Evolutionary conservation across 35 echinoderm and acorn worm genomes (phyloP).

Genomic region (Chiridota heheva): DNA sequence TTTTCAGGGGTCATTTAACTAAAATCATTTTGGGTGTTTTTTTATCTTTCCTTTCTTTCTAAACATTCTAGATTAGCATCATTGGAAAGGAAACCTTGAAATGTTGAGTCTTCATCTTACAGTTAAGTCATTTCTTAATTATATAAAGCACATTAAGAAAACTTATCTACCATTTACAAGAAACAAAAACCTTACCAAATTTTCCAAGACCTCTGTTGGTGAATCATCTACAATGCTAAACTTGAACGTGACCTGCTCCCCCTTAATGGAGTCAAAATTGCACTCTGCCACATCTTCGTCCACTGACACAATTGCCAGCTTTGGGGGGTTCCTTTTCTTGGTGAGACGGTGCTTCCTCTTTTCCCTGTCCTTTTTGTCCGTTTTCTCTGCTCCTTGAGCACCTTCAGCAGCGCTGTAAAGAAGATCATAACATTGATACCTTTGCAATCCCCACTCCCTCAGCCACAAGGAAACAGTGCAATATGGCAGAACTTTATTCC

Average conservation of each 20-base stretch:
- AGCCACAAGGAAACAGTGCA: too few species aligned
- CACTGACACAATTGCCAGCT: constrained; percentile 73
- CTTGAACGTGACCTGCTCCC: constrained; percentile 88
- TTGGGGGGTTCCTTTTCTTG: constrained; percentile 62
- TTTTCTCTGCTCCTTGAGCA: constrained; percentile 39
- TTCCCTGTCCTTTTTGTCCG: constrained; percentile 66
- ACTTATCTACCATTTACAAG: too few species aligned
- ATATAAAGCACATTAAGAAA: too few species aligned
- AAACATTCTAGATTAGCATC: too few species aligned
- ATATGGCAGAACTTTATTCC: too few species aligned
- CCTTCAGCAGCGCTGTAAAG: not conserved
- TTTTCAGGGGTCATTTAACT: too few species aligned
- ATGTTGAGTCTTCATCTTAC: too few species aligned
- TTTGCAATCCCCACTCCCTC: too few species aligned
- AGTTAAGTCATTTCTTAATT: too few species aligned
- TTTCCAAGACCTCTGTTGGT: constrained; percentile 66
- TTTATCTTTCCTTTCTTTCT: too few species aligned
- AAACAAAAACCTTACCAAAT: constrained; percentile 61
- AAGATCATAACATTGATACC: not conserved
- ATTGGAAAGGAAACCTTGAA: too few species aligned
- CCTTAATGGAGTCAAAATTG: constrained; percentile 75
- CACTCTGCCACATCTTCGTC: constrained; percentile 87
- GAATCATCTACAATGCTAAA: constrained; percentile 82
- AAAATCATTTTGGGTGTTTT: too few species aligned
- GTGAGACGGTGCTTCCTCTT: constrained; percentile 50